Evolutionary conservation across 2,888 invertebrate species (phyloP), one percentile per base, ranked within the genome.

Genomic region (Fabriciana adippe): DNA sequence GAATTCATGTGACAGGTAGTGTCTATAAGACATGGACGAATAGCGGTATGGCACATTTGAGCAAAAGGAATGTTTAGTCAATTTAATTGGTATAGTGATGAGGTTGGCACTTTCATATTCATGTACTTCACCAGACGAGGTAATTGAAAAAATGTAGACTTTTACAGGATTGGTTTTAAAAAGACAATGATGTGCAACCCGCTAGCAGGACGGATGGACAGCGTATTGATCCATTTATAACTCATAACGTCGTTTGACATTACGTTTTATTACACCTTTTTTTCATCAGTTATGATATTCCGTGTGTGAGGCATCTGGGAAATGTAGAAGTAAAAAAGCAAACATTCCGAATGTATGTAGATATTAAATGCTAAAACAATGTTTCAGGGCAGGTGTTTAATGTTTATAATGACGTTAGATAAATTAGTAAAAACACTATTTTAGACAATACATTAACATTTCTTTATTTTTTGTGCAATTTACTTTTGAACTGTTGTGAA

Each of bases 81-180:
- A 79, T 79, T 83, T 79, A 81, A 79, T 75, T 76, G 78, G 75
- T 75, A 77, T 80, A 82, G 79, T 81, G 79, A 77, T 72, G 76
- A 73, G 72, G 62, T 65, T 66, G 73, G 74, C 76, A 72, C 75
- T 77, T 76, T 78, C 76, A 78, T 78, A 75, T 82, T 84, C 84
- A 83, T 84, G 86, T 84, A 81, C 81, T 81, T 81, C 78, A 76
- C 75, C 79, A 77, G 79, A 78, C 81, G 79, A 77, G 76, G 81
- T 89, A 88, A 89, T 89, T 90, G 88, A 83, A 89, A 89, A 81
- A 85, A 69, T 71, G 85, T 88, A 71, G 63, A 68, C 72, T 66
- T 70, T 72, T 73, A 74, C 72, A 70, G 71, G 71, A 69, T 64
- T 66, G 72, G 18, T 50, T 62, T 64, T 66, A 71, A 74, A 74